These are phyloP conservation scores for Panagrolaimus sp. DNA, from an alignment of 1,140 invertebrate genomes.

Conservation along the genomic window DNA sequence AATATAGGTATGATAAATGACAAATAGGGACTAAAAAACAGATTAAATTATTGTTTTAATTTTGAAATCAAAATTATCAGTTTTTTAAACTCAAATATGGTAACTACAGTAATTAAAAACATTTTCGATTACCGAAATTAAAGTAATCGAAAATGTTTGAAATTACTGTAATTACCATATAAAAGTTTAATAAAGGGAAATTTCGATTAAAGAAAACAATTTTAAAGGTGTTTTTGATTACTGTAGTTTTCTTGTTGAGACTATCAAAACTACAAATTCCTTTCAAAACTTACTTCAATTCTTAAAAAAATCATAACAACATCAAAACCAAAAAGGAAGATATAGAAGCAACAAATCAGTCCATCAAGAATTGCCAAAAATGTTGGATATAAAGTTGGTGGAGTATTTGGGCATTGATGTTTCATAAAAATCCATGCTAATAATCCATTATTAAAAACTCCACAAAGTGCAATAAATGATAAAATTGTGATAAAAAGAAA, in stretches of 20 bases:
- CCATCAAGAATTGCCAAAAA: slow-evolving; percentile 24
- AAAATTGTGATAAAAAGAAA: slow-evolving; percentile 24
- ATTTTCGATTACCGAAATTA: neutral
- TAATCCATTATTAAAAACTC: slow-evolving; percentile 23
- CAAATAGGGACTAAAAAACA: slow-evolving; percentile 44
- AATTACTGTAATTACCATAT: no score
- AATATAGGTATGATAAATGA: slow-evolving; percentile 44
- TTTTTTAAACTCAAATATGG: neutral
- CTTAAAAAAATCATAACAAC: slow-evolving; percentile 27
- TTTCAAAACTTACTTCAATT: slow-evolving; percentile 15
- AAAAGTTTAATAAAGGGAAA: no score
- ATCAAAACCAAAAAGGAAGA: slow-evolving; percentile 31
- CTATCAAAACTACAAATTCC: neutral
- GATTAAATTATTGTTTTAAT: no score
- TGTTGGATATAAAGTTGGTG: slow-evolving; percentile 29
- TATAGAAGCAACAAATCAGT: slow-evolving; percentile 26
- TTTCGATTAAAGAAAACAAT: no score
- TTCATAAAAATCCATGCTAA: slow-evolving; percentile 22
- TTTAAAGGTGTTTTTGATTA: no score
- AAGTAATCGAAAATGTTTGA: neutral
- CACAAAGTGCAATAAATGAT: slow-evolving; percentile 15
- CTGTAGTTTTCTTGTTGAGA: no score
- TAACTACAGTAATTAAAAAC: no score
- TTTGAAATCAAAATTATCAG: no score
- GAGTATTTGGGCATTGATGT: slow-evolving; percentile 20